These are phyloP conservation scores for Dunckerocampus dactyliophorus DNA, from an alignment of 2,113 vertebrate genomes.

Conservation along the genomic window DNA sequence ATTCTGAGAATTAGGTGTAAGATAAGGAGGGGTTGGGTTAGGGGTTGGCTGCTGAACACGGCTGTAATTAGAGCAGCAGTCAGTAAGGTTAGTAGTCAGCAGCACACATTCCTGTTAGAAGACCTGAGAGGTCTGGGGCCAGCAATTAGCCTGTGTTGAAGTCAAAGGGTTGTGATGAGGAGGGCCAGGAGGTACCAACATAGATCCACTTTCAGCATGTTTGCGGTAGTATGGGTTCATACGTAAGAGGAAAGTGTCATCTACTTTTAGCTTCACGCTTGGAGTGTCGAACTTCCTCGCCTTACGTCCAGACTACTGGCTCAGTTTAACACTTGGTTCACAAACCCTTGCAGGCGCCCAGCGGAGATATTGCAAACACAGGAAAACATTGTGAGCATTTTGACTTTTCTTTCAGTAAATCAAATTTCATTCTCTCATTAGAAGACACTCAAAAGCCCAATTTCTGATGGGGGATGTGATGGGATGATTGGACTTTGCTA, in stretches of 20 bases:
- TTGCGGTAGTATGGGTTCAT: constrained; percentile 20
- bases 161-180: constrained; percentile 19
- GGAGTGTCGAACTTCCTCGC: constrained; percentile 36
- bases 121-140: constrained; percentile 21
- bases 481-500: not conserved
- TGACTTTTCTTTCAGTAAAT: not conserved
- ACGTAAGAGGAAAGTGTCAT: constrained; percentile 22
- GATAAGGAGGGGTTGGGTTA: not conserved
- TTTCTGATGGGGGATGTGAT: not conserved
- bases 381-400: not conserved
- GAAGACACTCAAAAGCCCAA: not conserved
- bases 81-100: constrained; percentile 35
- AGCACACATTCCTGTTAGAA: constrained; percentile 24
- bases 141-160: constrained; percentile 29
- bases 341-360: not conserved
- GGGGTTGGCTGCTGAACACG: constrained; percentile 19
- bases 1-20: constrained; percentile 17
- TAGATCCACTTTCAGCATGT: constrained; percentile 37
- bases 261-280: constrained; percentile 42
- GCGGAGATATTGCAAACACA: not conserved
- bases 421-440: not conserved
- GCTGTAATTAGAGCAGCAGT: constrained; percentile 71
- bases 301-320: constrained; percentile 6
- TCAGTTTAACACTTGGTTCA: not conserved
- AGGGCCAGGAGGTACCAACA: constrained; percentile 1